Base-by-base conservation (phyloP, 2,113 vertebrate species). In the Xyrauchen texanus region DNA sequence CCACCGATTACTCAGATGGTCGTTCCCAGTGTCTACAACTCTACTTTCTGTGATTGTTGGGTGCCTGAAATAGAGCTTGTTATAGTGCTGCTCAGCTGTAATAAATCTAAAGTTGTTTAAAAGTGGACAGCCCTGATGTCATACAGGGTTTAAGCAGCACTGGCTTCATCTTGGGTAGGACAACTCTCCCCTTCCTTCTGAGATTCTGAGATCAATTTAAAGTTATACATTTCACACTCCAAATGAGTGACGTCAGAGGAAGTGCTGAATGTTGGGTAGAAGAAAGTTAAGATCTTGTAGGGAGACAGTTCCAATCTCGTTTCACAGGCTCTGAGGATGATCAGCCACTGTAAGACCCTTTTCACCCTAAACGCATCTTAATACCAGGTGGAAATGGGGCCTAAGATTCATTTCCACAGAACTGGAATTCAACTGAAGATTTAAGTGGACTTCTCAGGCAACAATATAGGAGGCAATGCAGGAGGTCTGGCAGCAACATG, bases 1-100 rank as follows among this genome's bases (percentile, higher is more conserved):
- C 66, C 42, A 68, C n/a, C 7, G 52, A 76, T 83, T 83, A 70
- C 58, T 83, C 65, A 58, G 21, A 8, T 64, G n/a, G 55, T 47
- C 57, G 63, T 74, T 74, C 58, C 58, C 46, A 63, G 15, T 63
- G 15, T 63, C 60, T 61, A 58, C 57, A 58, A 42, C 45, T 78
- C 11, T 66, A 5, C 45, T 77, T 44, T 45, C 12, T 47, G 11
- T 51, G 58, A 71, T 60, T 63, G 57, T 52, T 62, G 45, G 8
- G 44, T 12, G 11, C n/a, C 4, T 57, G 62, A 34, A 53, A 72
- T 68, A 45, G 6, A 60, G 34, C 49, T n/a, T 21, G 1, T 55
- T 69, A 69, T 69, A n/a, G 21, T 34, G 6, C 16, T 7, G 2
- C 21, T 8, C 7, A 55, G 66, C 44, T 61, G 45, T 72, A 66